Percentiles rank a stretch among this genome's conserved stretches.
phyloP scores from a whole-genome alignment of 2,113 vertebrate genomes.

The Phocoena sinus region DNA sequence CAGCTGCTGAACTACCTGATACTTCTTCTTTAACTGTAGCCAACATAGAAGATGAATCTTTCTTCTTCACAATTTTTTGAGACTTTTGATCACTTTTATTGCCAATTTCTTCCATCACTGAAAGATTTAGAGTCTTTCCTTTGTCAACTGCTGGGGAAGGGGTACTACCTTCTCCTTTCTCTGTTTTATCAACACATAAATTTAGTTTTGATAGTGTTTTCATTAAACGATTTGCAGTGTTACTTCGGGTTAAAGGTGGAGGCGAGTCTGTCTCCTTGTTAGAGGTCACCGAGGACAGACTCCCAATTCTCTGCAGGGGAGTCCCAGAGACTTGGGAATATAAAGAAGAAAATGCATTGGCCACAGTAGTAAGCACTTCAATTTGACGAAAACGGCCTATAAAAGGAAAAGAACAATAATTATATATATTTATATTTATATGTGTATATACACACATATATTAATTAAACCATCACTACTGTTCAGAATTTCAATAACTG shows the following conservation, averaged over 20 bases:
- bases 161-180: slow-evolving; percentile 59
- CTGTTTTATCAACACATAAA: slow-evolving; percentile 76
- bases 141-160: slow-evolving; percentile 66
- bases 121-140: slow-evolving; percentile 59
- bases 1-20: slow-evolving; percentile 45
- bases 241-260: slow-evolving; percentile 83
- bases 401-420: neutral
- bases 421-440: neutral
- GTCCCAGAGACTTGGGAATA: slow-evolving; percentile 97
- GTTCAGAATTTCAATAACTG: neutral
- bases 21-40: slow-evolving; percentile 91
- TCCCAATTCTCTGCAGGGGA: slow-evolving; percentile 89
- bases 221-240: slow-evolving; percentile 89
- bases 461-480: neutral
- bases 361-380: slow-evolving; percentile 96
- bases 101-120: slow-evolving; percentile 72
- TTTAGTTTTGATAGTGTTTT: slow-evolving; percentile 90
- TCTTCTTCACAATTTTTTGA: slow-evolving; percentile 87
- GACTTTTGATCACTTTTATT: slow-evolving; percentile 75
- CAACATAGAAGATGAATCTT: slow-evolving; percentile 80
- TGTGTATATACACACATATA: neutral
- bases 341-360: slow-evolving; percentile 96
- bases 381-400: slow-evolving; percentile 98
- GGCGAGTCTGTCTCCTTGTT: slow-evolving; percentile 78
- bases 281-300: slow-evolving; percentile 78